Conservation (phyloP, 92 coral and sea anemone species). For the Epizoanthus ramosus region DNA sequence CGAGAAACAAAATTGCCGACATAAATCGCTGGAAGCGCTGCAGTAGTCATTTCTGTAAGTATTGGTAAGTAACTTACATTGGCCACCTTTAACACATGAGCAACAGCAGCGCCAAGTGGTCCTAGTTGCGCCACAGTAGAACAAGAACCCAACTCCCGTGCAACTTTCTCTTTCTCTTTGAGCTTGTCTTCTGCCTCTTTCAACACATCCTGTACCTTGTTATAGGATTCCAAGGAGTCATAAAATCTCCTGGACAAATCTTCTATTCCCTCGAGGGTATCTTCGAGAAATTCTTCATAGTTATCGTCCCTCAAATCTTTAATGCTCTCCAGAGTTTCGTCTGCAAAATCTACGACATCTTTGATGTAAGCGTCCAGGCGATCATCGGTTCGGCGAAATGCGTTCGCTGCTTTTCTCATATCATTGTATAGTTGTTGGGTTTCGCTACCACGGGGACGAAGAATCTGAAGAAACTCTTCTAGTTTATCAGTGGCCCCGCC, state of each 20-base stretch:
- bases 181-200: not conserved
- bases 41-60: not conserved
- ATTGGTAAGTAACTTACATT: not conserved
- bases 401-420: not conserved
- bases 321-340: slow-evolving; percentile 7
- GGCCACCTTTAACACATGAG: not conserved
- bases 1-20: too few relatives aligned
- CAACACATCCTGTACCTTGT: not conserved
- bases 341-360: not conserved
- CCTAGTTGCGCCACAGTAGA: not conserved
- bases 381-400: slow-evolving; percentile 15
- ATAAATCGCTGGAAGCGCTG: not conserved
- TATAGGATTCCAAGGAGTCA: not conserved
- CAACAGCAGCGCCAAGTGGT: not conserved
- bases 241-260: not conserved
- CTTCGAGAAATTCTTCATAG: slow-evolving; percentile 10
- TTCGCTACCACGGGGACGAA: slow-evolving; percentile 19
- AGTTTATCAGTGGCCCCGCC: not conserved
- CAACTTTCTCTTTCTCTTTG: not conserved
- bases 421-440: not conserved
- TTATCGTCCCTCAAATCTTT: slow-evolving; percentile 12
- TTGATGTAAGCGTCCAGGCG: not conserved
- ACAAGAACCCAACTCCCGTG: not conserved
- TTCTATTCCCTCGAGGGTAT: not conserved
- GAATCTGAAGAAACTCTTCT: not conserved